A percentile compares a stretch with the other conserved stretches of the same genome.
These are phyloP conservation scores for Mus pahari DNA, from an alignment of 2,113 vertebrate genomes.

Conservation along the genomic window DNA sequence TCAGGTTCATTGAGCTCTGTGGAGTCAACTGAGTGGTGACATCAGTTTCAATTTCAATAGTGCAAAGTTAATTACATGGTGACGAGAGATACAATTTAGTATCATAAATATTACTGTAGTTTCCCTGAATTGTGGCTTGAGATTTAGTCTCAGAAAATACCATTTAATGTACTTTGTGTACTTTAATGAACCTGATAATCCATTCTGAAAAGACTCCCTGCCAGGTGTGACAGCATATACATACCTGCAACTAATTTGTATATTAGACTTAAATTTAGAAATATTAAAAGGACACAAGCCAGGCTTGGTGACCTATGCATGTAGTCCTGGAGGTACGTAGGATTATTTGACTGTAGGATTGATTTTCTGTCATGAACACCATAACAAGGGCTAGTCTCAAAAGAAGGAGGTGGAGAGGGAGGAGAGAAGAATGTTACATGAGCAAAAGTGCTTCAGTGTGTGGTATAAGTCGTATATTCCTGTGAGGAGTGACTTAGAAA, in stretches of 20 bases:
- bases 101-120: not conserved
- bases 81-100: not conserved
- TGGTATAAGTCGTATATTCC: not conserved
- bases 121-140: slow-evolving; percentile 29
- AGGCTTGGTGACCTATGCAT: not conserved
- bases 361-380: not conserved
- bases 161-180: slow-evolving; percentile 42
- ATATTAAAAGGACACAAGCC: not conserved
- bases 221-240: too few species aligned
- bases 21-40: not conserved
- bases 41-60: slow-evolving; percentile 18
- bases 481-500: not conserved
- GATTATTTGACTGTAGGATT: not conserved
- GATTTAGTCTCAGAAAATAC: slow-evolving; percentile 47
- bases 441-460: not conserved
- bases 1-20: not conserved
- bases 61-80: slow-evolving; percentile 36
- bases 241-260: too few species aligned
- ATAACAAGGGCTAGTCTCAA: not conserved
- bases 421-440: not conserved
- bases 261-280: slow-evolving; percentile 40
- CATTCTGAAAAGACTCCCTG: too few species aligned
- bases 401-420: not conserved
- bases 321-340: not conserved
- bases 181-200: too few species aligned